Evolutionary conservation across 1,140 invertebrate species (phyloP), one percentile per base, ranked within the genome.

Genomic region (Euura lappo): DNA sequence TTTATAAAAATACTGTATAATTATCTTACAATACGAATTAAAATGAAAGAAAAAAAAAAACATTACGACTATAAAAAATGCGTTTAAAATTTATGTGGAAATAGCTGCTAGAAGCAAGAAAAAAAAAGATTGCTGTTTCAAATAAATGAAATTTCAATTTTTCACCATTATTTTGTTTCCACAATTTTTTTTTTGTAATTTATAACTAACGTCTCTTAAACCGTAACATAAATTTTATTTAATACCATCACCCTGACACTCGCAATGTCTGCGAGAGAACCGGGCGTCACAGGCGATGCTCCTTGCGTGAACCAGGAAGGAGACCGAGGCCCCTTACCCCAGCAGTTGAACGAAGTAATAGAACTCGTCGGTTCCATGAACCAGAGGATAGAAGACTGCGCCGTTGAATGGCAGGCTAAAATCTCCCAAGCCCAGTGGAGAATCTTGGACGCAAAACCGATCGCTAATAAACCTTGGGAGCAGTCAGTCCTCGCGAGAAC

Each of bases 341-440:
- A 67, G n/a, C 69, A 69, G 64, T 74, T 77, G 47, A 65, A 64
- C 45, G 75, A 77, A 76, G 72, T n/a, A 13, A 72, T 76, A 44
- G 72, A 77, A 75, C 47, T 75, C 72, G 45, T 66, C 44, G 75
- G 66, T 42, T 80, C 74, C 2, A 74, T 82, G 10, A 83, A 80
- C 64, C 69, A 71, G 60, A 73, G 73, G 70, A 72, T 87, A 6
- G 80, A 87, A 70, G 83, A 86, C 65, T 83, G 81, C 45, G 78
- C 82, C 5, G 79, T 83, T 10, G 80, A 85, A 64, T 83, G 79
- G 75, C 79, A 83, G 70, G 77, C 81, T 0, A 71, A 72, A 13
- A 67, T 85, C 46, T 85, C 84, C 2, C 76, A 76, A 44, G 75
- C 79, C 67, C 85, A 86, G 60, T 86, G 84, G 84, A 75, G 77